Evolutionary conservation across 2,113 vertebrate genomes (phyloP).

Genomic region (human): DNA sequence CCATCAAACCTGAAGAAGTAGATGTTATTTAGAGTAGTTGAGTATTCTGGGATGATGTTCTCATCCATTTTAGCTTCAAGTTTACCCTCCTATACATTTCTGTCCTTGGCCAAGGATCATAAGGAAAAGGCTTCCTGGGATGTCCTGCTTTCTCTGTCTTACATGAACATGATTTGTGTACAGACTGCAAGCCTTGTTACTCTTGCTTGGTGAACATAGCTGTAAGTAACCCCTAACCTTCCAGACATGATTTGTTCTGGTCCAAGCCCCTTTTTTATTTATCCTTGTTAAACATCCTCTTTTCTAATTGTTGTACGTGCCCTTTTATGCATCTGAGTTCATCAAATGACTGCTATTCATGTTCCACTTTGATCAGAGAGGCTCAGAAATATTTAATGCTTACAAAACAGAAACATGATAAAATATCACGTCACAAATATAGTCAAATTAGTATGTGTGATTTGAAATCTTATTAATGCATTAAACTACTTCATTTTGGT

Average conservation of each 20-base stretch:
- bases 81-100: neutral
- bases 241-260: slow-evolving; percentile 46
- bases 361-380: slow-evolving; percentile 53
- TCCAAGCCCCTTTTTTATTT: neutral
- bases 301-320: slow-evolving; percentile 52
- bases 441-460: slow-evolving; percentile 58
- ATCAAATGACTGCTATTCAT: slow-evolving; percentile 59
- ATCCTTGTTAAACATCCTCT: slow-evolving; percentile 58
- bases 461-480: slow-evolving; percentile 50
- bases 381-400: slow-evolving; percentile 52
- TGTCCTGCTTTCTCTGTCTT: slow-evolving; percentile 27
- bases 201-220: slow-evolving; percentile 42
- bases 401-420: slow-evolving; percentile 48
- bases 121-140: neutral
- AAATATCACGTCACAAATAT: slow-evolving; percentile 51
- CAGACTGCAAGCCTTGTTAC: neutral
- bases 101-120: neutral
- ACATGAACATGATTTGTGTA: slow-evolving; percentile 38
- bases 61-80: slow-evolving; percentile 22
- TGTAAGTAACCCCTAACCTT: slow-evolving; percentile 48
- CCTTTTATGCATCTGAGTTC: slow-evolving; percentile 41
- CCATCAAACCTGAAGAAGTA: neutral
- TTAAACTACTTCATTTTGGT: slow-evolving; percentile 52
- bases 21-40: slow-evolving; percentile 14
- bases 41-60: neutral